A percentile compares a stretch with the other conserved stretches of the same genome.
These are phyloP conservation scores for Drosophila novamexicana DNA, from an alignment of 1,140 invertebrate genomes.

Conservation along the genomic window DNA sequence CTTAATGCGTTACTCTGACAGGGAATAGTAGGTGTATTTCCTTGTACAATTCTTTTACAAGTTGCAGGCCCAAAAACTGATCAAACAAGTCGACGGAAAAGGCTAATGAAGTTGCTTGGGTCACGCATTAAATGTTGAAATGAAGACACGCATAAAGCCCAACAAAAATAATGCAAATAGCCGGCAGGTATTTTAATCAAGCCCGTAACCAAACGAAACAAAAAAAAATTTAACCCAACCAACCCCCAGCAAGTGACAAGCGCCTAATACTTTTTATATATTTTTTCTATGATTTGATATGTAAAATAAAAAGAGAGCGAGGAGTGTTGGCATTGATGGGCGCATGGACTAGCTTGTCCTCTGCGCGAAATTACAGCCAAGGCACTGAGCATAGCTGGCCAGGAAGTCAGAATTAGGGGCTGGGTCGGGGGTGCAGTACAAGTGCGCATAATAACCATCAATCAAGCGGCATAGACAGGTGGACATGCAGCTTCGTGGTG, in stretches of 20 bases:
- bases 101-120: constrained; percentile 67
- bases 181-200: constrained; percentile 82
- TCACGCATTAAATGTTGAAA: constrained; percentile 71
- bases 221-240: constrained; percentile 7
- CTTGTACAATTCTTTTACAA: not conserved
- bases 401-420: not conserved
- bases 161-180: constrained; percentile 77
- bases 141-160: constrained; percentile 67
- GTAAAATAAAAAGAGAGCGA: constrained; percentile 65
- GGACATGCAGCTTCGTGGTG: constrained; percentile 62
- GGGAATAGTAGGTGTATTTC: too few relatives aligned
- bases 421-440: constrained; percentile 53
- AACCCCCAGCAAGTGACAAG: constrained; percentile 32
- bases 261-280: constrained; percentile 61
- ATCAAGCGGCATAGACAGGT: constrained; percentile 83
- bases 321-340: constrained; percentile 78
- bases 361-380: constrained; percentile 66
- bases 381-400: constrained; percentile 11
- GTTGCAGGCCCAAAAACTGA: constrained; percentile 9
- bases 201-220: constrained; percentile 21
- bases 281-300: constrained; percentile 64
- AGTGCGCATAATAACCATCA: constrained; percentile 84
- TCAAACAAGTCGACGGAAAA: not conserved
- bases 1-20: too few relatives aligned
- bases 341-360: constrained; percentile 32